Base-by-base conservation (phyloP, 2,888 invertebrate genomes). In the Hermodice carunculata region DNA sequence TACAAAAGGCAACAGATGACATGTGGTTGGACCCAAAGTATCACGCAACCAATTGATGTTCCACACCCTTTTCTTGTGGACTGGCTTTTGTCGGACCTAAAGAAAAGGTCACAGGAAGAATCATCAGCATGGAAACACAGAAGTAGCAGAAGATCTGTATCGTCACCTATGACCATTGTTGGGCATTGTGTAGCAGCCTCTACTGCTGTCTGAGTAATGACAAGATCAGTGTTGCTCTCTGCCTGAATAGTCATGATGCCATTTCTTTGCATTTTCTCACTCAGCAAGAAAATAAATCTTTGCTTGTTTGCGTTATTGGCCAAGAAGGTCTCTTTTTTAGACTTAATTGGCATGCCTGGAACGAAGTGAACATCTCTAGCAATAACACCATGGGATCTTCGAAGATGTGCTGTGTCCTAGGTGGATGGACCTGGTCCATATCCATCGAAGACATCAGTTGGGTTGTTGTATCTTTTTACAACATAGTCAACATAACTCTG, bases 361-460 rank as follows among this genome's bases (percentile, higher is more conserved):
- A 48, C 52, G 42, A 76, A 76, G 8, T 29, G 19, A 2, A 75
- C 59, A 11, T 58, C 61, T 5, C 65, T 44, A 4, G 63, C 58
- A 6, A 17, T 44, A 5, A 63, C n/a, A 34, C 69, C 70, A 29
- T 64, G 64, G 11, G 53, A 56, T 46, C 76, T 26, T 34, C 75
- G 46, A n/a, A 53, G 34, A 61, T 77, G 72, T 0, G 76, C 67
- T 14, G 37, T 34, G 34, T 77, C 75, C 51, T 75, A 76, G 14
- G 71, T 76, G 17, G 71, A 61, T 31, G 69, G 68, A 11, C n/a
- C n/a, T n/a, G 61, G 64, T 24, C 31, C 19, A 11, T 77, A 76
- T 2, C 78, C 75, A 66, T 76, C 77, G 67, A 77, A 77, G 3
- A 76, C 71, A 51, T 66, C 65, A 22, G 3, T 54, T 42, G 6